Percentiles rank a stretch among this genome's conserved stretches.
Evolutionary conservation across 1,140 invertebrate species (phyloP).

Genomic region (Ctenoplectra terminalis): DNA sequence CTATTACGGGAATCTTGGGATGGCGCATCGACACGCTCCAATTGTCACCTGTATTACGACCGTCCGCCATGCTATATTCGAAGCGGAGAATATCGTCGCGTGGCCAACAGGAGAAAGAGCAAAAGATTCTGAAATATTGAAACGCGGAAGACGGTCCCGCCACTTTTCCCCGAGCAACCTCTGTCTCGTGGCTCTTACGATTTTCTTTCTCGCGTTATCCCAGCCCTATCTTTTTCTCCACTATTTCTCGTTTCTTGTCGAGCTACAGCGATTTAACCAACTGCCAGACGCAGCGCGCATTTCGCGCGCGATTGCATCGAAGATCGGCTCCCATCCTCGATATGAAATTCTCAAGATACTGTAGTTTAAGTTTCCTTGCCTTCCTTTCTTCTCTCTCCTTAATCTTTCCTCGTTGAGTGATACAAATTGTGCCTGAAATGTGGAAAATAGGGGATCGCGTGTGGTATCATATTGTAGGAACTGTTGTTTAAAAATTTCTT

Average conservation of each 20-base stretch:
- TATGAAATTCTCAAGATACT: slow-evolving; percentile 36
- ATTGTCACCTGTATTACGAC: slow-evolving; percentile 70
- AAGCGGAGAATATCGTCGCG: slow-evolving; percentile 44
- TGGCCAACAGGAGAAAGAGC: background rate
- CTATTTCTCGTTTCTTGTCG: background rate
- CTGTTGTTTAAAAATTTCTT: background rate
- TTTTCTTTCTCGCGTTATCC: slow-evolving; percentile 32
- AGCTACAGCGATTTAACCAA: slow-evolving; percentile 53
- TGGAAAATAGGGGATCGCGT: background rate
- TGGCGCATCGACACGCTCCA: slow-evolving; percentile 67
- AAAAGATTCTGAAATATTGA: slow-evolving; percentile 72
- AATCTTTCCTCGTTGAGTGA: slow-evolving; percentile 5
- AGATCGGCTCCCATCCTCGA: background rate
- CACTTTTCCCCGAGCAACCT: slow-evolving; percentile 41
- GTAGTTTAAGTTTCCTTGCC: slow-evolving; percentile 5
- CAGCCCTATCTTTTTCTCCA: slow-evolving; percentile 8
- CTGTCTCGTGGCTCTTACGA: slow-evolving; percentile 44
- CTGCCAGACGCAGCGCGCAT: slow-evolving; percentile 38
- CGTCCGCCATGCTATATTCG: slow-evolving; percentile 25
- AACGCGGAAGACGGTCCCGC: slow-evolving; percentile 58
- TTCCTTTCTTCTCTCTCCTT: background rate
- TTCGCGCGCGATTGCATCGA: slow-evolving; percentile 40
- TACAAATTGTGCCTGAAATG: background rate
- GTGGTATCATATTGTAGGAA: too few relatives aligned
- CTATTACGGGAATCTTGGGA: slow-evolving; percentile 67